Evolutionary conservation across 2,888 invertebrate species (phyloP), one percentile per base, ranked within the genome.

Genomic region (Xestia xanthographa): DNA sequence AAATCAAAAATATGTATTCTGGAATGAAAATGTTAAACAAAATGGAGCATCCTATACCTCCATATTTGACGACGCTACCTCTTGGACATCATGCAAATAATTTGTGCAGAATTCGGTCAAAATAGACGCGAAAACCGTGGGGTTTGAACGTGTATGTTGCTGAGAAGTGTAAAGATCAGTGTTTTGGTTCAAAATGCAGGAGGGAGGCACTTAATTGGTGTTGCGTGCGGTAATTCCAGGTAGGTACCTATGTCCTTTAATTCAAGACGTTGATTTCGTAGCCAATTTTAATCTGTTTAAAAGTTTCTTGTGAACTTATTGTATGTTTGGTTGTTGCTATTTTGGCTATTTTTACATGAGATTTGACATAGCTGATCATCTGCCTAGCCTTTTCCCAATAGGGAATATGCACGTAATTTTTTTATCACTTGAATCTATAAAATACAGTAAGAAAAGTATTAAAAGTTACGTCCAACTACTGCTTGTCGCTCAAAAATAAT

Each of bases 21-120:
- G n/a, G n/a, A 22, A 50, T 22, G 22, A n/a, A 53, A 53, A 53
- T 53, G 2, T 11, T 22, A 2, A 56, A 26, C 17, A 80, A 76
- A 73, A 67, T 4, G 29, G 2, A 86, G 38, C 86, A 73, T 0
- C 75, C 84, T 88, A 0, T 86, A 80, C 0, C 0, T 66, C 0
- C 5, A 26, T 68, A 69, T 73, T 73, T 66, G 75, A 73, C 70
- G 72, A 73, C 66, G 14, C 12, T 63, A 26, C 65, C 43, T 66
- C 65, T 76, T 72, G 68, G 70, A 70, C 76, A 79, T 73, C 67
- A 76, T 79, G 82, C 79, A 76, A 83, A 88, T 84, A 69, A 73
- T 88, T 88, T 81, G 63, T 75, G 88, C 87, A 66, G 62, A 88
- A 80, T 74, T 83, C 80, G 80, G 76, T 75, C 88, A 86, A 83